These are phyloP conservation scores for Rhadina sibilatrix DNA, from an alignment of 2,113 vertebrate genomes.

Conservation along the genomic window DNA sequence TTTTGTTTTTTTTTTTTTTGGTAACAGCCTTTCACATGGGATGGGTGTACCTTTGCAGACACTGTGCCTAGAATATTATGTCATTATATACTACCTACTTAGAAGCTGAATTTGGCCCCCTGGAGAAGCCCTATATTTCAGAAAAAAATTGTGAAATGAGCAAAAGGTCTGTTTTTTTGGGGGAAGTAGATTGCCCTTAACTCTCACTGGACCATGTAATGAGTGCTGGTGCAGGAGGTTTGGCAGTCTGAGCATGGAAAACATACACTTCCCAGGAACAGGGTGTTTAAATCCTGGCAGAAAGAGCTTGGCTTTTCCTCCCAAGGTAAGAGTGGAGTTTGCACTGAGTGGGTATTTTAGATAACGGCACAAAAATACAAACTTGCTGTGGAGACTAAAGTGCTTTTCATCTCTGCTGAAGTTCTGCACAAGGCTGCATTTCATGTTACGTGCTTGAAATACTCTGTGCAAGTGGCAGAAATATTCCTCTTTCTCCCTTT, in stretches of 20 bases:
- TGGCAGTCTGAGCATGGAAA: constrained; percentile 9
- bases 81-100: background rate
- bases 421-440: background rate
- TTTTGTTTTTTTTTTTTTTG: background rate
- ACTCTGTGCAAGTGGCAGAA: background rate
- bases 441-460: background rate
- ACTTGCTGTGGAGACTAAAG: background rate
- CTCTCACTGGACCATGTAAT: background rate
- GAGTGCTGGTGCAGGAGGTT: background rate
- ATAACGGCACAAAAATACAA: background rate
- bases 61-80: background rate
- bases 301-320: background rate
- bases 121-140: background rate
- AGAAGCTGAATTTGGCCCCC: background rate
- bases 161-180: background rate
- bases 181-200: background rate
- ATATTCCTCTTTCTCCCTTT: background rate
- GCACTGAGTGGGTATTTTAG: background rate
- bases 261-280: background rate
- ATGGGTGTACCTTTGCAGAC: background rate
- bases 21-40: background rate
- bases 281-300: background rate
- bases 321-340: background rate
- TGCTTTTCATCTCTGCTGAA: background rate
- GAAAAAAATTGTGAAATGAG: constrained; percentile 4